Base-by-base conservation (phyloP, 2,888 invertebrate genomes). In the Archips xylosteana region DNA sequence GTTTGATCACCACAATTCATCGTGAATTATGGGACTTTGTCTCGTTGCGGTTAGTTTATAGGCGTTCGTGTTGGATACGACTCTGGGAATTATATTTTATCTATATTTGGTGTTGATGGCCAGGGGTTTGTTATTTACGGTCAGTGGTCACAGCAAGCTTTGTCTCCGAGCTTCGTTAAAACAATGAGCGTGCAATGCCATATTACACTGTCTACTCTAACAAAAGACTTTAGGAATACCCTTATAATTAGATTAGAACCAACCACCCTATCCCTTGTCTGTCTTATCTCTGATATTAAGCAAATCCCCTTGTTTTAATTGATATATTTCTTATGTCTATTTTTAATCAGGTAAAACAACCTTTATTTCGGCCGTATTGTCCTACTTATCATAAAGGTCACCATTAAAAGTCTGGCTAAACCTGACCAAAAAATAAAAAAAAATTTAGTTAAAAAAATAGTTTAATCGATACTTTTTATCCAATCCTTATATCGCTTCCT, bases 21-120 rank as follows among this genome's bases (percentile, higher is more conserved):
- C 79, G 81, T 89, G 89, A 91, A 84, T 89, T 89, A 92, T 91
- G 85, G 81, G 87, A 86, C 84, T 88, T 88, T 88, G 89, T 90
- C 90, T 89, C 89, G 87, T 90, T 91, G 85, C 82, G 84, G 86
- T 88, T 88, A 89, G 88, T 91, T 92, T 92, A 92, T 90, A 82
- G 87, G 81, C 80, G 78, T 87, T 88, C 89, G 88, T 89, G 89
- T 87, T 86, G 83, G 77, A 77, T 75, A 81, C 82, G 81, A 80
- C 80, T 85, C 82, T 83, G 79, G 80, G 79, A 78, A 73, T 80
- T 77, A 82, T 85, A 85, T 85, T 85, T 84, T 83, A 85, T 85
- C 77, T 78, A 75, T 80, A 80, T 80, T 80, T 78, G 78, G 78
- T 76, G 79, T 78, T 81, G 80, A 81, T 80, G 83, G 80, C 79